Percentiles rank a stretch among this genome's conserved stretches.
Evolutionary conservation across 2,888 invertebrate genomes (phyloP).

Genomic region (Choreutis nemorana): DNA sequence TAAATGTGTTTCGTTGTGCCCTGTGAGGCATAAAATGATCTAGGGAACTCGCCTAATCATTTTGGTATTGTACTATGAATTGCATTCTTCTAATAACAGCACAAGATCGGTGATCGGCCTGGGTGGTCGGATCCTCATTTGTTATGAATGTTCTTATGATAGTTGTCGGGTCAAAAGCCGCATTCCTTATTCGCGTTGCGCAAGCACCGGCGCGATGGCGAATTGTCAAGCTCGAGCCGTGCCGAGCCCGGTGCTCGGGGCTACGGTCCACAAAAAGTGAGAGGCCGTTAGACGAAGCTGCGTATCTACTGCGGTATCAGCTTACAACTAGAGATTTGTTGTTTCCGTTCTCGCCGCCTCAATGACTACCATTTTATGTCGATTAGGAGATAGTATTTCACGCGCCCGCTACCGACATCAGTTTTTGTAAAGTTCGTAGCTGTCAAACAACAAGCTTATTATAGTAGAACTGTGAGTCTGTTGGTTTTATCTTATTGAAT

Average conservation of each 20-base stretch:
- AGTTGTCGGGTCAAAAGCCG: constrained; percentile 45
- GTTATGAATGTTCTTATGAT: constrained; percentile 33
- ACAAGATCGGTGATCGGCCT: constrained; percentile 27
- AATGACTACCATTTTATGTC: constrained; percentile 64
- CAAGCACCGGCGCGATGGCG: constrained; percentile 20
- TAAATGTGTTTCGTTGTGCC: constrained; percentile 15
- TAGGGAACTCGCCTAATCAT: constrained; percentile 41
- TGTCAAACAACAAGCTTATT: constrained; percentile 55
- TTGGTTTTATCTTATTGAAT: constrained; percentile 27
- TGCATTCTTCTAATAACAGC: constrained; percentile 28
- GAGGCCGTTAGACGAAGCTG: constrained; percentile 35
- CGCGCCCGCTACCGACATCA: constrained; percentile 58
- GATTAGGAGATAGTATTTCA: constrained; percentile 64
- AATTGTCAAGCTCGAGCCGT: constrained; percentile 11
- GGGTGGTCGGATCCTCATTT: constrained; percentile 49
- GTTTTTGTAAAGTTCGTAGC: constrained; percentile 59
- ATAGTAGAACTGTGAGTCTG: constrained; percentile 40
- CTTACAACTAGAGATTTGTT: constrained; percentile 55
- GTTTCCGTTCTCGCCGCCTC: constrained; percentile 60
- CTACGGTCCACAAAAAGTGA: constrained; percentile 44
- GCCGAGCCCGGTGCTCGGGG: constrained; percentile 16
- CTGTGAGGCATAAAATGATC: constrained; percentile 27
- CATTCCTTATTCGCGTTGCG: constrained; percentile 34
- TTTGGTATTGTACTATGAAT: constrained; percentile 45
- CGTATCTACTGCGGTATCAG: constrained; percentile 34